Percentiles rank a stretch among this genome's conserved stretches.
These are phyloP conservation scores for Calidris pugnax DNA, from an alignment of 2,113 vertebrate species.

Conservation along the genomic window DNA sequence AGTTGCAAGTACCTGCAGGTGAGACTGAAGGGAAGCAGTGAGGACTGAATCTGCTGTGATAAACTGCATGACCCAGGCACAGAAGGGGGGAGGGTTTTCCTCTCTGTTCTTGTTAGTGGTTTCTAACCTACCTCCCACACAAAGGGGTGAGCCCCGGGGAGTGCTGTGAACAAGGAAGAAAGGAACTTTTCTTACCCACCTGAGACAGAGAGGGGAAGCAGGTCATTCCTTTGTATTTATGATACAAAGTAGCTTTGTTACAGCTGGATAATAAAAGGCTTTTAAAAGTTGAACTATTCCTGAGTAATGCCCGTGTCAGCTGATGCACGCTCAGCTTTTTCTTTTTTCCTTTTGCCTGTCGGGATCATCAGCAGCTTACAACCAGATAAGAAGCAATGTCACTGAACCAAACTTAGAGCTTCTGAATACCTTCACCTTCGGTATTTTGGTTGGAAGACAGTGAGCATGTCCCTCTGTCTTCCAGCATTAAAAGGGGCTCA, in stretches of 20 bases:
- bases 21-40: not conserved
- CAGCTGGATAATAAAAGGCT: not conserved
- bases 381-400: not conserved
- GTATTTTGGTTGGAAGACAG: not conserved
- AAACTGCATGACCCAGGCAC: not conserved
- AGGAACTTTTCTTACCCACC: constrained; percentile 1
- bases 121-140: not conserved
- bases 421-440: not conserved
- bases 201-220: not conserved
- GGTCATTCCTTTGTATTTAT: not conserved
- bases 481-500: not conserved
- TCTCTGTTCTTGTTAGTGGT: not conserved
- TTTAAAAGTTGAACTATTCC: not conserved
- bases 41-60: not conserved
- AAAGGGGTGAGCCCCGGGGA: not conserved
- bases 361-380: not conserved
- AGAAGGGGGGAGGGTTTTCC: not conserved
- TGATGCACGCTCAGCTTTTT: not conserved
- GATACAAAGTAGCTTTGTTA: constrained; percentile 29
- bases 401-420: not conserved
- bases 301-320: not conserved
- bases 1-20: not conserved
- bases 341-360: not conserved
- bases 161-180: not conserved
- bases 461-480: not conserved